Evolutionary conservation across 2,888 invertebrate genomes (phyloP).

Genomic region (Villa cingulata): DNA sequence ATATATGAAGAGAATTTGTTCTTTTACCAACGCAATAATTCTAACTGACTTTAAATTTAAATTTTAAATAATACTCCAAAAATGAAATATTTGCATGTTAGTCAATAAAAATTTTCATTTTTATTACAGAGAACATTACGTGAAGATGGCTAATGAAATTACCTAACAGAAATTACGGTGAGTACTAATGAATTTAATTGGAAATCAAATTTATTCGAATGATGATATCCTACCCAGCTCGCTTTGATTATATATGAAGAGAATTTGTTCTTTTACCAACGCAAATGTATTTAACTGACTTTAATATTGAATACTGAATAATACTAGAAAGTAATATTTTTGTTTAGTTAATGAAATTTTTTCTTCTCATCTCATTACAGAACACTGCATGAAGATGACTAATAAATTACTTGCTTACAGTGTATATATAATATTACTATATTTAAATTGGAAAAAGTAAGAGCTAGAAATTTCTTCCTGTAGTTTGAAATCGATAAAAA

Average conservation of each 20-base stretch:
- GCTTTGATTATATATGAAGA: slow-evolving; percentile 25
- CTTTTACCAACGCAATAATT: slow-evolving; percentile 11
- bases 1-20: slow-evolving; percentile 22
- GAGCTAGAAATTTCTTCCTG: too few species aligned
- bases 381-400: too few species aligned
- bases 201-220: background rate
- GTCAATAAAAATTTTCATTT: background rate
- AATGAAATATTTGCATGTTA: background rate
- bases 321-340: too few species aligned
- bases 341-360: too few species aligned
- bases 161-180: too few species aligned
- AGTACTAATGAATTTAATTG: background rate
- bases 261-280: slow-evolving; percentile 17
- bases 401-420: too few species aligned
- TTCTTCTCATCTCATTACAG: too few species aligned
- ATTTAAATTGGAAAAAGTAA: too few species aligned
- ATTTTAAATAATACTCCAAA: background rate
- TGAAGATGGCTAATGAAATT: background rate
- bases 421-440: too few species aligned
- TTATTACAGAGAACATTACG: background rate
- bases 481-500: too few species aligned
- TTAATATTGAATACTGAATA: too few species aligned
- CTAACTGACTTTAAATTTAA: background rate
- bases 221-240: slow-evolving; percentile 21
- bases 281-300: slow-evolving; percentile 17